Evolutionary conservation across 1,140 invertebrate species (phyloP), one percentile per base, ranked within the genome.

Genomic region (Apis cerana): DNA sequence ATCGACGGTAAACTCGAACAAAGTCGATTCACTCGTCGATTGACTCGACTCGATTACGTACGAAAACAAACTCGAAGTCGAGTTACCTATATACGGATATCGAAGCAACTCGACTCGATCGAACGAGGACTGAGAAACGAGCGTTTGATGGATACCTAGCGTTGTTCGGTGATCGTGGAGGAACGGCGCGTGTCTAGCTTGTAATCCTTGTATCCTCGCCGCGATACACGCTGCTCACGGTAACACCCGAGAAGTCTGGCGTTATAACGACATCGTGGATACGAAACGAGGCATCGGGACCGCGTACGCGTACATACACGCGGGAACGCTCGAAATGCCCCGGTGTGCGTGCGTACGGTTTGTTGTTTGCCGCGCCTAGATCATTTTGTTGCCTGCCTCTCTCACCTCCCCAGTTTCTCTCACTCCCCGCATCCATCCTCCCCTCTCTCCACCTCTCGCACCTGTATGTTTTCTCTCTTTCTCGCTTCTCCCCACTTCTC

Each of bases 351-450:
- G 33, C 68, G 27, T 79, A 75, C 58, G 87, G 87, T 90, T 90
- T 90, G 88, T 90, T 90, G 83, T 89, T 90, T 84, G 88, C 90
- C 90, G 86, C 89, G 84, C 90, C 90, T 90, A 91, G 86, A 89
- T 90, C 84, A 90, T 88, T 89, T 89, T 84, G 85, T 90, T 90
- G 82, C 85, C 87, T 65, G 79, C 82, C 62, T 89, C 81, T 83
- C 82, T 88, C 85, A 62, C 75, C 81, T 52, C 67, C 23, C 56
- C 75, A 33, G 77, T 85, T 75, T 83, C 77, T 76, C 77, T 80
- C 82, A 33, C 33, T 61, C 69, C 48, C 56, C 43, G 19, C 70
- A 12, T 75, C 62, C 54, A 71, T 33, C 58, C 62, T 62, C 43
- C 65, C 59, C 72, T 75, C 50, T 23, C 67, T 15, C 33, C 33